Conservation (phyloP, 1,140 invertebrate species). For the Drosophila ficusphila region DNA sequence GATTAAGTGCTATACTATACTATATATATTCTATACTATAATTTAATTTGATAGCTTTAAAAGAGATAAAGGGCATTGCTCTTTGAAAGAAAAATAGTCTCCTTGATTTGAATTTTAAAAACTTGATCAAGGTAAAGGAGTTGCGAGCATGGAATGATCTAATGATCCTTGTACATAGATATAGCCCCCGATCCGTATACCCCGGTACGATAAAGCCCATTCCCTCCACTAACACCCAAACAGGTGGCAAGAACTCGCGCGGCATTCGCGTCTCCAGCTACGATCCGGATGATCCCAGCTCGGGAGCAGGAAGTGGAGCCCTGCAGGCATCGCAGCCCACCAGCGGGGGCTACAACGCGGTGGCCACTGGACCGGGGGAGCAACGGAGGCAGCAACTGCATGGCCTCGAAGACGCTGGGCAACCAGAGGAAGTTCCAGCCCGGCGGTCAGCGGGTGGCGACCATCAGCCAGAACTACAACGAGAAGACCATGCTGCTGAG, state of each 20-base stretch:
- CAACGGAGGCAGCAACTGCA: slow-evolving; percentile 56
- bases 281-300: slow-evolving; percentile 88
- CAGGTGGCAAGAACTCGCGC: slow-evolving; percentile 87
- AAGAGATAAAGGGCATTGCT: too few species aligned
- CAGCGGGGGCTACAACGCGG: slow-evolving; percentile 77
- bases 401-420: slow-evolving; percentile 83
- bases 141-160: slow-evolving; percentile 22
- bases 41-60: background rate
- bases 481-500: slow-evolving; percentile 98
- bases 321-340: slow-evolving; percentile 60
- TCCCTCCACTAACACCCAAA: slow-evolving; percentile 43
- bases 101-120: background rate
- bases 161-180: slow-evolving; percentile 16
- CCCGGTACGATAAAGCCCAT: slow-evolving; percentile 14
- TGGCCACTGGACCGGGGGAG: slow-evolving; percentile 57
- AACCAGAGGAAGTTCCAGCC: slow-evolving; percentile 85
- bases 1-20: background rate
- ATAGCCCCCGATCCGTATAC: slow-evolving; percentile 1
- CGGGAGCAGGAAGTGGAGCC: slow-evolving; percentile 34
- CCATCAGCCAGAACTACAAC: slow-evolving; percentile 93
- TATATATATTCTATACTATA: too few species aligned
- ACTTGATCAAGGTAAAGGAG: background rate
- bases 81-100: too few species aligned
- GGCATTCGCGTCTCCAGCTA: slow-evolving; percentile 88
- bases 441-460: slow-evolving; percentile 88